Percentiles rank a stretch among this genome's conserved stretches.
phyloP scores from a whole-genome alignment of 2,888 invertebrate genomes.

The Phymatocera aterrima region DNA sequence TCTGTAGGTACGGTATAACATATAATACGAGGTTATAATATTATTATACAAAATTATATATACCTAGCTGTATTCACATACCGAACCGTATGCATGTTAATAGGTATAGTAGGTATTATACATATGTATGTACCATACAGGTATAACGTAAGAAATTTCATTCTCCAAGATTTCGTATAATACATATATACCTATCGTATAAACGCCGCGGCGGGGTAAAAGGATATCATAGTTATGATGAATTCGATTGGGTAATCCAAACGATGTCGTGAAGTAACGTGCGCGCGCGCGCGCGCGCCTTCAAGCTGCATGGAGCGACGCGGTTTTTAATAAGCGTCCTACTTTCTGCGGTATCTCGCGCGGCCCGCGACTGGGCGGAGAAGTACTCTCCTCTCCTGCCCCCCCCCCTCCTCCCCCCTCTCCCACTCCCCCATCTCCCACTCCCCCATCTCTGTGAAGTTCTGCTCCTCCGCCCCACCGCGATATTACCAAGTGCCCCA shows the following conservation, averaged over 20 bases:
- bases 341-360: constrained; percentile 70
- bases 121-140: too few relatives aligned
- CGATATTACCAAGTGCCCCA: constrained; percentile 13
- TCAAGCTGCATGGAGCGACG: constrained; percentile 51
- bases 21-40: too few relatives aligned
- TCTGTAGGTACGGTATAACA: too few relatives aligned
- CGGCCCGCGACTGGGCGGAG: constrained; percentile 39
- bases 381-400: neutral
- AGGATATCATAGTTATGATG: constrained; percentile 65
- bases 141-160: constrained; percentile 44
- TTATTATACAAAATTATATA: too few relatives aligned
- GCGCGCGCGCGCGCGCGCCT: neutral
- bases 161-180: constrained; percentile 63
- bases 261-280: constrained; percentile 57
- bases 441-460: constrained; percentile 5
- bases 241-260: constrained; percentile 72
- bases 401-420: constrained; percentile 13
- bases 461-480: constrained; percentile 22
- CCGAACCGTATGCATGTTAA: too few relatives aligned
- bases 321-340: constrained; percentile 75
- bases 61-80: too few relatives aligned
- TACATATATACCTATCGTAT: constrained; percentile 51
- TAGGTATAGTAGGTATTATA: too few relatives aligned
- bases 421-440: neutral
- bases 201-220: neutral